A percentile compares a stretch with the other conserved stretches of the same genome.
Evolutionary conservation across 2,888 invertebrate genomes (phyloP).

Genomic region (Protodeltote pygarga): DNA sequence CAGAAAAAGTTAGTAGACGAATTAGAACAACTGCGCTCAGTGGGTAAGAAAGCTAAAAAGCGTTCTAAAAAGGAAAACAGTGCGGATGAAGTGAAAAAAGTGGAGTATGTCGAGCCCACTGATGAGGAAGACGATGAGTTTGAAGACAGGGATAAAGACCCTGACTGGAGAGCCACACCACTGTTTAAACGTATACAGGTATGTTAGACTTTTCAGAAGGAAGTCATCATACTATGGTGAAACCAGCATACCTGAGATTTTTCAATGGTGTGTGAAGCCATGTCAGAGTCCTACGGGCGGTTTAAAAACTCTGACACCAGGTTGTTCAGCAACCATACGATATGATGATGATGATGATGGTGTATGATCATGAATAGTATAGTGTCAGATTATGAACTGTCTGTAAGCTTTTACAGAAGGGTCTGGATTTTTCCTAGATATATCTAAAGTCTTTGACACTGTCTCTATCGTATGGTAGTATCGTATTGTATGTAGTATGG

Average conservation of each 20-base stretch:
- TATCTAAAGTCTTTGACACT: no score
- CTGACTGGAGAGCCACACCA: slow-evolving; percentile 91
- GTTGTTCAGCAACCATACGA: no score
- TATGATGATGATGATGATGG: no score
- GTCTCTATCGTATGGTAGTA: no score
- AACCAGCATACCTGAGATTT: not conserved
- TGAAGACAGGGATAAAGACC: slow-evolving; percentile 82
- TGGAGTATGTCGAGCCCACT: slow-evolving; percentile 67
- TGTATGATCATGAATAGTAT: no score
- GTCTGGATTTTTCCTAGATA: no score
- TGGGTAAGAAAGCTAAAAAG: slow-evolving; percentile 60
- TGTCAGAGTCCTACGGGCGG: no score
- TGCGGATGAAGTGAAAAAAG: slow-evolving; percentile 51
- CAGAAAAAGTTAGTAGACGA: slow-evolving; percentile 79
- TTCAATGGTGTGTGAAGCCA: not conserved
- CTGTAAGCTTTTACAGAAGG: no score
- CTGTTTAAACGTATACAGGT: slow-evolving; percentile 84
- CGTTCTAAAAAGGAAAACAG: slow-evolving; percentile 59
- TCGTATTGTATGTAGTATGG: no score
- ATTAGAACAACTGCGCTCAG: slow-evolving; percentile 67
- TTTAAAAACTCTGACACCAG: no score
- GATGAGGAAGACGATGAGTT: slow-evolving; percentile 75
- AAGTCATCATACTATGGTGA: not conserved
- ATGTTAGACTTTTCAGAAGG: not conserved
- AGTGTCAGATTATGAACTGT: no score